phyloP scores from a whole-genome alignment of 1,140 invertebrate genomes.

The Ceratina calcarata region DNA sequence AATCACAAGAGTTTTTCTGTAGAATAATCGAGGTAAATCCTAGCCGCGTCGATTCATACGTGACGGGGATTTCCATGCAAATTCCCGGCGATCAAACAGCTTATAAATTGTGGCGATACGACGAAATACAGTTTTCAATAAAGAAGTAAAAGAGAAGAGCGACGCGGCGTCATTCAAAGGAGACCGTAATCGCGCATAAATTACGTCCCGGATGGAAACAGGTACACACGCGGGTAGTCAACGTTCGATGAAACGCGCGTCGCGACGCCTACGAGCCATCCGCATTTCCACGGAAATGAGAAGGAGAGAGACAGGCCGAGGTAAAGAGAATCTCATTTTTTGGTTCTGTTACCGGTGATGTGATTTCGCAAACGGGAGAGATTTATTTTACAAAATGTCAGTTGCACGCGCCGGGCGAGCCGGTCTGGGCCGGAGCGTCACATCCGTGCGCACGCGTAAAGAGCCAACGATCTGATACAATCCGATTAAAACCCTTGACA shows the following conservation, averaged over 20 bases:
- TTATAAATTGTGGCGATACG: background rate
- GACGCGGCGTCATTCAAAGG: background rate
- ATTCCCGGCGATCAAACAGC: background rate
- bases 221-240: background rate
- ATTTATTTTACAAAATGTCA: conserved; percentile 48
- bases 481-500: conserved; percentile 62
- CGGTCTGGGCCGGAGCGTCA: conserved; percentile 21
- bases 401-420: conserved; percentile 33
- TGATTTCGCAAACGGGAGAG: conserved; percentile 33
- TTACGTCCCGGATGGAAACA: conserved; percentile 1
- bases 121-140: background rate
- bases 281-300: background rate
- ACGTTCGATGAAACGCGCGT: conserved; percentile 2
- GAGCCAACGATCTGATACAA: conserved; percentile 54
- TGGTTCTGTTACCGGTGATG: background rate
- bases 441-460: conserved; percentile 23
- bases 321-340: background rate
- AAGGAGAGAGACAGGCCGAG: background rate
- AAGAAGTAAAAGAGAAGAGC: background rate
- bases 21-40: background rate
- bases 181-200: conserved; percentile 32
- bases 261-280: background rate
- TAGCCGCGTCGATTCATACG: background rate
- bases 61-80: background rate
- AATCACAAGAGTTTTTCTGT: too few relatives aligned